These are phyloP conservation scores for Ptilorrhoa leucosticta DNA, from an alignment of 2,113 vertebrate genomes.

Conservation along the genomic window DNA sequence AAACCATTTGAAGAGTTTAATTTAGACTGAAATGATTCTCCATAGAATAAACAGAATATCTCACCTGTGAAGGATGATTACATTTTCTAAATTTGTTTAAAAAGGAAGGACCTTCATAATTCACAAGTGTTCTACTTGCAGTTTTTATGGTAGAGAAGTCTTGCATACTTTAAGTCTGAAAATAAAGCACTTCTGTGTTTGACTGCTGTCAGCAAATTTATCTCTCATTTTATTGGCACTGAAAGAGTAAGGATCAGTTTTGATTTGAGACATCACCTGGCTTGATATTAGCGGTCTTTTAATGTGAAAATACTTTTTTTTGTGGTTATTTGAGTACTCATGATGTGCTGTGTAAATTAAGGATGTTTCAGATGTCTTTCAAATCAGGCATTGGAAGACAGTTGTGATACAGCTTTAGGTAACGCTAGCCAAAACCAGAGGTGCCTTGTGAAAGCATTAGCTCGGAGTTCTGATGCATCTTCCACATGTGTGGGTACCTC, in stretches of 20 bases:
- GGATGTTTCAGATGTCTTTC: background rate
- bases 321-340: background rate
- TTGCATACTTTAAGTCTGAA: background rate
- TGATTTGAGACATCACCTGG: background rate
- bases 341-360: background rate
- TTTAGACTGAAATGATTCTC: constrained; percentile 70
- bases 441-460: background rate
- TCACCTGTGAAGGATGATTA: constrained; percentile 72
- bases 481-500: background rate
- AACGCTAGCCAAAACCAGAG: background rate
- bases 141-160: constrained; percentile 17
- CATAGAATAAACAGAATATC: constrained; percentile 69
- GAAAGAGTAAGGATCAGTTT: background rate
- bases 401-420: background rate
- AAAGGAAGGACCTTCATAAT: constrained; percentile 60
- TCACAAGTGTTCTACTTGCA: constrained; percentile 22
- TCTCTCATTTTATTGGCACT: background rate
- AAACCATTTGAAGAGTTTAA: constrained; percentile 70
- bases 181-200: background rate
- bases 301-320: background rate
- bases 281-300: background rate
- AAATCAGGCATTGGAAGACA: background rate
- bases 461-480: background rate
- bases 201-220: background rate
- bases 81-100: constrained; percentile 62